Evolutionary conservation across 2,797 vertebrate species (phyloP).

Genomic region (Pogoniulus pusillus): DNA sequence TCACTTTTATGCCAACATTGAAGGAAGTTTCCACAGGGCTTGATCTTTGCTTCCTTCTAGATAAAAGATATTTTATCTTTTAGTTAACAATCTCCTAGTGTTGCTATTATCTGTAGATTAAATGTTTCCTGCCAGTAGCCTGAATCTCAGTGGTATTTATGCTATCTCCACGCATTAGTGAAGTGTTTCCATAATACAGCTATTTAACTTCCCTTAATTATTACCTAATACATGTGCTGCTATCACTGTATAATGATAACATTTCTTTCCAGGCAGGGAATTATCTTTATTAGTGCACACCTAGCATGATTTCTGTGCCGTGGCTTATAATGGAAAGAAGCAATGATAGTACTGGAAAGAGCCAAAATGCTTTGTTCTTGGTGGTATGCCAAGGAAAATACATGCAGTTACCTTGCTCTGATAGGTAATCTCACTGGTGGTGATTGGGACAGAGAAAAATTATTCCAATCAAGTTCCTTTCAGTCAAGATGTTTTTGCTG

Average conservation of each 20-base stretch:
- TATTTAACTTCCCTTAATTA: not conserved
- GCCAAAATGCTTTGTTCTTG: not conserved
- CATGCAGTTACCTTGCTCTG: not conserved
- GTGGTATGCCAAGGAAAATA: not conserved
- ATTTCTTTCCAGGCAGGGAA: not conserved
- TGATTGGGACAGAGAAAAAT: not conserved
- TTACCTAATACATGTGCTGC: not conserved
- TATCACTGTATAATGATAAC: not conserved
- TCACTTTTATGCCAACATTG: not conserved
- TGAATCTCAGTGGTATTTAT: not conserved
- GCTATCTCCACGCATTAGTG: not conserved
- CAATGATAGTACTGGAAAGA: not conserved
- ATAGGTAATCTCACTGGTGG: not conserved
- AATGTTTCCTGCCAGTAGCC: not conserved
- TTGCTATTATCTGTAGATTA: not conserved
- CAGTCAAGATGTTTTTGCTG: not conserved
- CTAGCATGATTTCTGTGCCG: not conserved
- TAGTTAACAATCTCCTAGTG: not conserved
- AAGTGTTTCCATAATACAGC: not conserved
- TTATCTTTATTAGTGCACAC: not conserved
- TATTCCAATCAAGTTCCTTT: not conserved
- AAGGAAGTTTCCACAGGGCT: not conserved
- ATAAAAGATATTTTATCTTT: not conserved
- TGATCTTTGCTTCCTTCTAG: not conserved
- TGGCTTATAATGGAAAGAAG: not conserved